Conservation (phyloP, 1,140 invertebrate species). For the Aradophagus sp. region DNA sequence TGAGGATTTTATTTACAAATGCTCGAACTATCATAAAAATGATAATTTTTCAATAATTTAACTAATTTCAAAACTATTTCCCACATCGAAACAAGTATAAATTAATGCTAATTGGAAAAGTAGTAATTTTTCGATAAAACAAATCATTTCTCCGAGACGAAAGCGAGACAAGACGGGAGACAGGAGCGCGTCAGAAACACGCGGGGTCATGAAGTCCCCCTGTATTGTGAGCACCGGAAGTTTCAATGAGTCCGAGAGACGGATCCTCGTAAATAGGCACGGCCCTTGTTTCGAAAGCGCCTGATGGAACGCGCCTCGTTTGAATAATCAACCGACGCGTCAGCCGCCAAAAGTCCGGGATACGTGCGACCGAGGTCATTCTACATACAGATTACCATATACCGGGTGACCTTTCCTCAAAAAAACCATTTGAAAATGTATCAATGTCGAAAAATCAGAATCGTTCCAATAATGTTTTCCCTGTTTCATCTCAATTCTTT, state of each 20-base stretch:
- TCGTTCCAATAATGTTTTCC: too few species aligned
- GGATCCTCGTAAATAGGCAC: conserved; percentile 65
- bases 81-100: background rate
- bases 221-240: conserved; percentile 63
- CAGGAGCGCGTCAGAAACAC: background rate
- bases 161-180: background rate
- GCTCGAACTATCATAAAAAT: too few species aligned
- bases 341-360: conserved; percentile 32
- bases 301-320: conserved; percentile 54
- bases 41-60: too few species aligned
- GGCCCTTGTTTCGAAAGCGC: conserved; percentile 60
- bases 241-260: conserved; percentile 70
- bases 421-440: background rate
- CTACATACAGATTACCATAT: conserved; percentile 8
- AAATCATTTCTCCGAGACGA: conserved; percentile 22
- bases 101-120: conserved; percentile 5
- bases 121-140: conserved; percentile 13
- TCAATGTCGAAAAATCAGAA: too few species aligned
- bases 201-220: conserved; percentile 38
- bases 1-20: too few species aligned
- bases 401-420: conserved; percentile 4
- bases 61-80: too few species aligned
- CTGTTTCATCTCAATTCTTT: too few species aligned
- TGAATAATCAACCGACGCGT: conserved; percentile 47
- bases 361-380: conserved; percentile 51